Base-by-base conservation (phyloP, 2,888 invertebrate genomes). In the Mallateleia sp. region DNA sequence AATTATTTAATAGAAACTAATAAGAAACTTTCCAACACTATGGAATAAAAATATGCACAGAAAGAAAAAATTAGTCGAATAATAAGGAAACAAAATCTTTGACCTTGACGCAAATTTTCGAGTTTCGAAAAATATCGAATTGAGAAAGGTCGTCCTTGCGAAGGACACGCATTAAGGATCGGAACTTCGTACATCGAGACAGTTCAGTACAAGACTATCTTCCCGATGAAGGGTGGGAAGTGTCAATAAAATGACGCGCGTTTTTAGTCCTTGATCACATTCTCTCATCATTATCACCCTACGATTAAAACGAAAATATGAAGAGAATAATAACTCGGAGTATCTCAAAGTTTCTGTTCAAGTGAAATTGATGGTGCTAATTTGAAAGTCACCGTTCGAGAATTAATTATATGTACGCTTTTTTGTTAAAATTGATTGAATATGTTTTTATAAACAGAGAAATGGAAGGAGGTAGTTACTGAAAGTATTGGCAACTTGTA, bases 341-440 rank as follows among this genome's bases (percentile, higher is more conserved):
- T 45, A 45, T 72, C 18, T 72, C 18, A 47, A 58, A 72, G 28
- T 72, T 72, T 72, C 56, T 42, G 42, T 20, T 72, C 15, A 42
- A 72, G 45, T 25, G 32, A 58, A 72, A 72, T 72, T 72, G 42
- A 72, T 71, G 42, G 34, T 24, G 18, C 20, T 72, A 45, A 72
- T 72, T 72, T 58, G 69, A 38, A 24, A 69, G 42, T 69, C 24
- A n/a, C 67, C 34, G 8, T 15, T 47, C 66, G 50, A 11, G 11
- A 11, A 28, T 66, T 67, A 25, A 71, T 71, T 56, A 56, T 71
- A 56, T 15, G n/a, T 24, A 4, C 56, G 14, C 25, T 56, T 54
- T 69, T 54, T 71, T 28, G 34, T 28, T 15, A 0, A 6, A 20
- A 58, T 8, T 7, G 32, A 15, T 58, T 42, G 15, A 56, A 52